Conservation (phyloP, 1,140 invertebrate genomes). For the Drosophila willistoni region DNA sequence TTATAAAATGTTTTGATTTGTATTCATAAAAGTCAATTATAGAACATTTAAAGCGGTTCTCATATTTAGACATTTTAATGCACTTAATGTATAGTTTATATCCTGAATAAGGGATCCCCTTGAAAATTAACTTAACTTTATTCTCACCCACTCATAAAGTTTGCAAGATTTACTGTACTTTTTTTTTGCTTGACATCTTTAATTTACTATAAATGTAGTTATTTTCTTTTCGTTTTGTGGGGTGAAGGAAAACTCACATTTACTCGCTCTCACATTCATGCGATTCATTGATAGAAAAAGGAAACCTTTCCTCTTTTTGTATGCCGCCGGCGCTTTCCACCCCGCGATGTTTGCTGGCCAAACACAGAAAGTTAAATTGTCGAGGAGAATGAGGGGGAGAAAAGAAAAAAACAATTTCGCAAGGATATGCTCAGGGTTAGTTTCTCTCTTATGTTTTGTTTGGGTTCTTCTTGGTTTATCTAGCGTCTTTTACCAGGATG, state of each 20-base stretch:
- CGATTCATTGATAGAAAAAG: constrained; percentile 33
- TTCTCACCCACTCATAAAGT: constrained; percentile 18
- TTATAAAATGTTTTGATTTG: no score
- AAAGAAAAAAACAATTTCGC: constrained; percentile 44
- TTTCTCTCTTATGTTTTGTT: constrained; percentile 37
- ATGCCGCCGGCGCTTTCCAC: constrained; percentile 62
- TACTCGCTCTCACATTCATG: background rate
- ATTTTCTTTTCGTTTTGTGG: background rate
- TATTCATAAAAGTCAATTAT: no score
- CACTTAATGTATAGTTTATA: no score
- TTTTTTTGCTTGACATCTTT: constrained; percentile 25
- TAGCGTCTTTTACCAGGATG: constrained; percentile 54
- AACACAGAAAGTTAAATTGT: constrained; percentile 76
- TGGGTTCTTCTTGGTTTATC: constrained; percentile 43
- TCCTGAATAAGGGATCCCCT: no score
- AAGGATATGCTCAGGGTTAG: constrained; percentile 60
- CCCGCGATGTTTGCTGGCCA: constrained; percentile 72
- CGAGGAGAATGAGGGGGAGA: constrained; percentile 45
- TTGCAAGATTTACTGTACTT: constrained; percentile 66
- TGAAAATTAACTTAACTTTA: constrained; percentile 7
- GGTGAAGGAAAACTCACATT: constrained; percentile 27
- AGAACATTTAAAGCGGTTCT: no score
- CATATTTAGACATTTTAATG: no score
- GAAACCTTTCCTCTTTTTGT: constrained; percentile 24
- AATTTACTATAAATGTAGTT: constrained; percentile 19